These are phyloP conservation scores for Ischnura elegans DNA, from an alignment of 2,888 invertebrate genomes.

Conservation along the genomic window DNA sequence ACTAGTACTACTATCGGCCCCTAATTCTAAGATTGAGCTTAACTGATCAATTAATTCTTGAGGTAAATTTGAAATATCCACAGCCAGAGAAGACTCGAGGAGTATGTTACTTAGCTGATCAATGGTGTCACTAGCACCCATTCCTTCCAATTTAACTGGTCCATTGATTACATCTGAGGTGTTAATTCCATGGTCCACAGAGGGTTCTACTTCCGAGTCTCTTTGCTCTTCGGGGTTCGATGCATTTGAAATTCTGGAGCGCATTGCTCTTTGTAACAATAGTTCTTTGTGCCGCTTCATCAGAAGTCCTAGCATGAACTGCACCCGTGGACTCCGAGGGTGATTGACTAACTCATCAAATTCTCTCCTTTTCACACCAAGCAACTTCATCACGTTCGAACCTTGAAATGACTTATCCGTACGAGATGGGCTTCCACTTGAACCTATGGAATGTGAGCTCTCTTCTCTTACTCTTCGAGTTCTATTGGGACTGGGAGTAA, in stretches of 20 bases:
- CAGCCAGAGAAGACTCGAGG: slow-evolving; percentile 51
- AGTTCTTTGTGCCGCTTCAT: slow-evolving; percentile 70
- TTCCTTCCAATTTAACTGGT: background rate
- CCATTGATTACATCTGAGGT: background rate
- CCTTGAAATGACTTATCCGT: slow-evolving; percentile 65
- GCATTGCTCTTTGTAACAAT: slow-evolving; percentile 69
- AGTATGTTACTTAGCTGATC: slow-evolving; percentile 41
- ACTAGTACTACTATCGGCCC: background rate
- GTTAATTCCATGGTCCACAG: background rate
- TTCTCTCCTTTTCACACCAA: slow-evolving; percentile 69
- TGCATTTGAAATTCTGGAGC: slow-evolving; percentile 69
- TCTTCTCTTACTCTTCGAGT: background rate
- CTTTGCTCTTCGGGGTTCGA: slow-evolving; percentile 45
- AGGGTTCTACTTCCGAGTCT: slow-evolving; percentile 8
- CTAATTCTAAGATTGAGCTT: slow-evolving; percentile 36
- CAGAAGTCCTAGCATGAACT: slow-evolving; percentile 70
- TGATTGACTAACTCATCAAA: slow-evolving; percentile 71
- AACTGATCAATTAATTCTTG: slow-evolving; percentile 61
- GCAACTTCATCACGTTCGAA: slow-evolving; percentile 69
- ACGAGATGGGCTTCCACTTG: background rate
- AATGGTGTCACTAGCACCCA: slow-evolving; percentile 44
- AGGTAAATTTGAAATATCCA: slow-evolving; percentile 64
- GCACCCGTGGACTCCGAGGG: slow-evolving; percentile 70
- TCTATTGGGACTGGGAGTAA: background rate
- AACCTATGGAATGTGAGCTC: background rate